Percentiles rank a stretch among this genome's conserved stretches.
Evolutionary conservation across 2,113 vertebrate genomes (phyloP).

Genomic region (Lethenteron camtschaticum): DNA sequence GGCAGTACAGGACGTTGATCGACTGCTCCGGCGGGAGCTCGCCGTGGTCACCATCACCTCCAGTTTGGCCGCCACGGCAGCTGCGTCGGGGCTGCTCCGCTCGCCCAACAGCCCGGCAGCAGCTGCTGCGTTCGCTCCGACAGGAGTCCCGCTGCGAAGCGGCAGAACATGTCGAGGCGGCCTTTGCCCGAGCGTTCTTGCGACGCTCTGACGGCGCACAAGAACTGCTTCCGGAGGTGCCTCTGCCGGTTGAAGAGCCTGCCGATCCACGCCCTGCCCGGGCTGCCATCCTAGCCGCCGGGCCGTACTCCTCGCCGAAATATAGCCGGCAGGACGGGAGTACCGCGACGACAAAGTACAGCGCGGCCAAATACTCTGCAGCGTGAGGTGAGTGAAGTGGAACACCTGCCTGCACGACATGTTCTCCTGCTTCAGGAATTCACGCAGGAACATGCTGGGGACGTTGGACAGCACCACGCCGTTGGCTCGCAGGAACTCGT

Average conservation of each 20-base stretch:
- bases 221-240: too few species aligned
- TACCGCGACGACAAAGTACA: slow-evolving; percentile 16
- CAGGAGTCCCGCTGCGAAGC: slow-evolving; percentile 23
- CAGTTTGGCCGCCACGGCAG: too few species aligned
- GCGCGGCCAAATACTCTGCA: slow-evolving; percentile 27
- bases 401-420: slow-evolving; percentile 10
- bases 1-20: too few species aligned
- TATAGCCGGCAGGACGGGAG: too few species aligned
- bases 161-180: slow-evolving; percentile 13
- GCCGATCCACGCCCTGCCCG: background rate
- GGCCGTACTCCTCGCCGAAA: slow-evolving; percentile 5
- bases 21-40: too few species aligned
- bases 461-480: slow-evolving; percentile 12
- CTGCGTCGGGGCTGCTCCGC: too few species aligned
- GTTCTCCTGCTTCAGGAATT: slow-evolving; percentile 13
- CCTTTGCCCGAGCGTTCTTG: slow-evolving; percentile 12
- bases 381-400: slow-evolving; percentile 20
- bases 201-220: too few species aligned
- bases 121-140: too few species aligned
- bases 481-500: slow-evolving; percentile 13
- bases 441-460: background rate
- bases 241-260: slow-evolving; percentile 7
- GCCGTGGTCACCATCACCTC: too few species aligned
- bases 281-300: background rate
- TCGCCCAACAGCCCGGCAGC: too few species aligned